phyloP scores from a whole-genome alignment of 2,888 invertebrate species.

The Dioctria rufipes region DNA sequence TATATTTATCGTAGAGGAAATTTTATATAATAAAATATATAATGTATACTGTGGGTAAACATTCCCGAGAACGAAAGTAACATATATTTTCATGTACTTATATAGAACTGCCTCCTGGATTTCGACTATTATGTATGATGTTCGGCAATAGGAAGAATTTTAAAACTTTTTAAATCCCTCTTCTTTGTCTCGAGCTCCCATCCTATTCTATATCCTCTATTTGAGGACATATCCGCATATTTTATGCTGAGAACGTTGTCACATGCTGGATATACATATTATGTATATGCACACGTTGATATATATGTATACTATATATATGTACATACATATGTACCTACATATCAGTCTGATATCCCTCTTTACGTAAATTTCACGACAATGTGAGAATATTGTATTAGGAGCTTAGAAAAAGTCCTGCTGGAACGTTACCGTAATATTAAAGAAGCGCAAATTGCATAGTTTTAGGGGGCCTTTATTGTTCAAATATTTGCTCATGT shows the following conservation, averaged over 20 bases:
- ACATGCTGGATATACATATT: constrained; percentile 9
- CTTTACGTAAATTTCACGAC: constrained; percentile 32
- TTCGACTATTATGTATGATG: not conserved
- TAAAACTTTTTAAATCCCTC: constrained; percentile 34
- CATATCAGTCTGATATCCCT: not conserved
- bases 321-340: too few relatives aligned
- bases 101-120: too few relatives aligned
- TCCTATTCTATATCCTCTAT: not conserved
- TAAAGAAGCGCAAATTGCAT: constrained; percentile 46
- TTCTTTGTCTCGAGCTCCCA: too few relatives aligned
- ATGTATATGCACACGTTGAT: too few relatives aligned
- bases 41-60: too few relatives aligned
- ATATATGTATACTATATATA: too few relatives aligned
- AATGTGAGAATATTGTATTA: constrained; percentile 40
- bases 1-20: not conserved
- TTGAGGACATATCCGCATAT: constrained; percentile 42
- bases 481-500: constrained; percentile 46
- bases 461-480: constrained; percentile 31
- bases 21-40: too few relatives aligned
- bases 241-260: constrained; percentile 44
- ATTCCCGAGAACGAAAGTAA: too few relatives aligned
- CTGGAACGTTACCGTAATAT: constrained; percentile 10
- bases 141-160: not conserved
- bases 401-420: constrained; percentile 32
- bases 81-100: too few relatives aligned